Percentiles rank a stretch among this genome's conserved stretches.
Conservation (phyloP, 1,140 invertebrate species). For the Venustaconcha ellipsiformis region DNA sequence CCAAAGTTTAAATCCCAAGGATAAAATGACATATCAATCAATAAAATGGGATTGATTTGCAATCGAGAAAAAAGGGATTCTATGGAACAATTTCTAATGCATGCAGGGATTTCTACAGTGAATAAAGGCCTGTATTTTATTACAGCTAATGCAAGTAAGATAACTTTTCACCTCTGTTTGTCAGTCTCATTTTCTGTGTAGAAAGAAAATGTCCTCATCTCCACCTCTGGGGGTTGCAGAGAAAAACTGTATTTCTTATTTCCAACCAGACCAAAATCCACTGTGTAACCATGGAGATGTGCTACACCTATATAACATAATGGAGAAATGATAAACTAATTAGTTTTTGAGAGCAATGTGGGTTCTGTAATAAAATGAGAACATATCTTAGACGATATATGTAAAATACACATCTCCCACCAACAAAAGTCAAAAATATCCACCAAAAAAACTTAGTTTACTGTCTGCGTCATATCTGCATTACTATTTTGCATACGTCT, state of each 20-base stretch:
- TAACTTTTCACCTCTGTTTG: constrained; percentile 82
- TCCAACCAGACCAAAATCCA: constrained; percentile 64
- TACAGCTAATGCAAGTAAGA: constrained; percentile 3
- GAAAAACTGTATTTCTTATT: constrained; percentile 91
- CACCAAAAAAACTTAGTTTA: too few relatives aligned
- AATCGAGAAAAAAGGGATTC: constrained; percentile 3
- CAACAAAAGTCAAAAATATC: too few relatives aligned
- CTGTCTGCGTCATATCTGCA: too few relatives aligned
- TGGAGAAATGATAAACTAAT: constrained; percentile 11
- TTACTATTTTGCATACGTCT: too few relatives aligned
- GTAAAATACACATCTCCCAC: too few relatives aligned
- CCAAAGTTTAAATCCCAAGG: too few relatives aligned
- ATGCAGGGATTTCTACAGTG: not conserved
- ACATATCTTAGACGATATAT: too few relatives aligned
- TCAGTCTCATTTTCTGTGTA: constrained; percentile 94
- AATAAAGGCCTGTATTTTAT: not conserved
- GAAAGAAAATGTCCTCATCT: constrained; percentile 91
- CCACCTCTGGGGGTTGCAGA: constrained; percentile 86
- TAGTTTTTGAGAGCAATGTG: too few relatives aligned
- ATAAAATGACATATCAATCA: not conserved
- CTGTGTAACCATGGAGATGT: constrained; percentile 50
- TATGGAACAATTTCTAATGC: not conserved
- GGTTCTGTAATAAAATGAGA: too few relatives aligned
- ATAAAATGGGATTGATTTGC: not conserved
- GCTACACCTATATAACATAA: constrained; percentile 36